Evolutionary conservation across 1,140 invertebrate genomes (phyloP).

Genomic region (Chlorops oryzae): DNA sequence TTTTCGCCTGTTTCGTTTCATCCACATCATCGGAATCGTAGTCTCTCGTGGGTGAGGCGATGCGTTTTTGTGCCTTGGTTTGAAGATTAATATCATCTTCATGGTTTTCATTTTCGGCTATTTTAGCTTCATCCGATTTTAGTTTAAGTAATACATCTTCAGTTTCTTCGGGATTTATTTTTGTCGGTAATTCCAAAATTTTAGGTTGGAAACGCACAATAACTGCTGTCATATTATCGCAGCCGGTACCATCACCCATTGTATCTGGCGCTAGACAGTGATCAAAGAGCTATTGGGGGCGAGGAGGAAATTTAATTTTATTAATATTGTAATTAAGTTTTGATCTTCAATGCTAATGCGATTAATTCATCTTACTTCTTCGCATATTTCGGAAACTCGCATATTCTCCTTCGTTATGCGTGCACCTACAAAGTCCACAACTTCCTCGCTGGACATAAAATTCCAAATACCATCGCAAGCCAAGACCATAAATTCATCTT

Average conservation of each 20-base stretch:
- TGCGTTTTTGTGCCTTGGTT: constrained; percentile 21
- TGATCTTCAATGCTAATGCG: constrained; percentile 1
- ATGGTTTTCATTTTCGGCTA: too few species aligned
- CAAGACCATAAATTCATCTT: constrained; percentile 89
- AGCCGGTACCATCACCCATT: constrained; percentile 90
- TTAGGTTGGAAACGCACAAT: constrained; percentile 69
- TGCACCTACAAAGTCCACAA: constrained; percentile 79
- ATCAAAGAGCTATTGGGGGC: constrained; percentile 74
- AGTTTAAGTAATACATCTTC: constrained; percentile 21
- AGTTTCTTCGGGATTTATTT: constrained; percentile 27
- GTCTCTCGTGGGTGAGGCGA: constrained; percentile 35
- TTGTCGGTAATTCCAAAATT: constrained; percentile 25
- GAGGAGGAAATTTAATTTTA: constrained; percentile 6
- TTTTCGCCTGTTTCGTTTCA: constrained; percentile 30
- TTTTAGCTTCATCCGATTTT: constrained; percentile 3
- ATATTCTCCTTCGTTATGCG: constrained; percentile 58
- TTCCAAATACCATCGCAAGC: constrained; percentile 99
- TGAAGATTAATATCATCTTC: background rate
- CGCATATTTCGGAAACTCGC: constrained; percentile 82
- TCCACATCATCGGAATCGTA: constrained; percentile 16
- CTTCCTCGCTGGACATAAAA: constrained; percentile 91
- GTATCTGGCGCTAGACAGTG: constrained; percentile 87
- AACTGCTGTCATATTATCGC: constrained; percentile 98
- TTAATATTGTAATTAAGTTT: background rate
- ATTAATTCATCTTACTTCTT: constrained; percentile 65